Evolutionary conservation across 2,113 vertebrate species (phyloP).

Genomic region (Mobula hypostoma): DNA sequence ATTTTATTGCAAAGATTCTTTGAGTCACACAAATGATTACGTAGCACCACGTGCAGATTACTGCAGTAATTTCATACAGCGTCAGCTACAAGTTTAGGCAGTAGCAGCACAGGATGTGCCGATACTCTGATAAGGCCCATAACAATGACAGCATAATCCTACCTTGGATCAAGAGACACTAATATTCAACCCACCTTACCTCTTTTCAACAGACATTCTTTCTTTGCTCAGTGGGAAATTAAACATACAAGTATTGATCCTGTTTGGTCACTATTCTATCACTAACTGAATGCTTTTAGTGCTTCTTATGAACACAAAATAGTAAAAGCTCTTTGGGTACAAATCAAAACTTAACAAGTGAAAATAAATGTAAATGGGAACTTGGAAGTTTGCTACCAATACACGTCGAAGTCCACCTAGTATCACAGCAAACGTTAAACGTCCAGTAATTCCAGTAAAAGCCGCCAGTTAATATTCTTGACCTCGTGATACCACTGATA

Average conservation of each 20-base stretch:
- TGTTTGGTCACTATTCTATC: background rate
- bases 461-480: background rate
- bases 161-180: background rate
- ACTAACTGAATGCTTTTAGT: background rate
- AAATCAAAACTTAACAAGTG: background rate
- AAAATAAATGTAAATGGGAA: background rate
- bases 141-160: conserved; percentile 6
- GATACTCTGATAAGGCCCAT: background rate
- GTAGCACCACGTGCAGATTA: background rate
- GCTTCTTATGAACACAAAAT: too few relatives aligned
- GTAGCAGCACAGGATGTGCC: background rate
- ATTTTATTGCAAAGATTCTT: background rate
- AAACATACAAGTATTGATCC: background rate
- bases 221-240: background rate
- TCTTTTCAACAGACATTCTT: background rate
- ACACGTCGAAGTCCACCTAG: background rate
- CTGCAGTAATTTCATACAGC: conserved; percentile 2
- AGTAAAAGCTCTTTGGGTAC: background rate
- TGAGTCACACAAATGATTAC: background rate
- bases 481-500: background rate
- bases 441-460: background rate
- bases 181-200: background rate
- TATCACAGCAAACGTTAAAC: background rate
- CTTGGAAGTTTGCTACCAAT: background rate
- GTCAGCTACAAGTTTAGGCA: background rate